Conservation (phyloP, 2,797 vertebrate species). For the Onychomys leucogaster region DNA sequence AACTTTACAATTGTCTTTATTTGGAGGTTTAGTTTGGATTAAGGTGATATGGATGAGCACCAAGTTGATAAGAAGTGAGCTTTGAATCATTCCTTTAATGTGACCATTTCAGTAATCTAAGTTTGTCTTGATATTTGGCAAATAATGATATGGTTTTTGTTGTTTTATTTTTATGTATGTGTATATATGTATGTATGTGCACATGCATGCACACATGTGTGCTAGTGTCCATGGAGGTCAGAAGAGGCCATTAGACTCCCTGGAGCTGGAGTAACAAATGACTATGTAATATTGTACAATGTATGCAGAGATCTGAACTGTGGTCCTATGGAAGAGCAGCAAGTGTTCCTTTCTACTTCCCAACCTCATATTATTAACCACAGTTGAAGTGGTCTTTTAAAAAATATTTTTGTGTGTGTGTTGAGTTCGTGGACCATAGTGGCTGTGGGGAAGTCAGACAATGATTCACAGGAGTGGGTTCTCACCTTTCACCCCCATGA, state of each 20-base stretch:
- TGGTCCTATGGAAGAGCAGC: background rate
- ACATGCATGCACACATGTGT: background rate
- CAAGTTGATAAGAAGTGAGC: background rate
- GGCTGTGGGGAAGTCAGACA: background rate
- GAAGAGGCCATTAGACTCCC: background rate
- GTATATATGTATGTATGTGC: background rate
- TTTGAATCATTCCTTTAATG: background rate
- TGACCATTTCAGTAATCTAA: background rate
- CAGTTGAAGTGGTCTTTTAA: background rate
- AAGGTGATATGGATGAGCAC: background rate
- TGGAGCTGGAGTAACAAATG: background rate
- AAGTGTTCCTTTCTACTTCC: background rate
- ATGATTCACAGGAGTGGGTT: background rate
- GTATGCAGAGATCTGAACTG: background rate
- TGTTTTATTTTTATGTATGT: background rate
- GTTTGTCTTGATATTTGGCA: background rate
- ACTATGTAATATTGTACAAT: background rate
- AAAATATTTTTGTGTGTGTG: background rate
- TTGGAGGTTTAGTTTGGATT: background rate
- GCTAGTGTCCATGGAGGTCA: background rate
- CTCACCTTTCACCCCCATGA: background rate
- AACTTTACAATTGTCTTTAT: background rate
- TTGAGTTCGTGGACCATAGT: background rate
- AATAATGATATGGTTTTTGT: background rate
- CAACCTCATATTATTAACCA: background rate